A percentile compares a stretch with the other conserved stretches of the same genome.
phyloP scores from a whole-genome alignment of 2,797 vertebrate genomes.

The Acomys russatus region DNA sequence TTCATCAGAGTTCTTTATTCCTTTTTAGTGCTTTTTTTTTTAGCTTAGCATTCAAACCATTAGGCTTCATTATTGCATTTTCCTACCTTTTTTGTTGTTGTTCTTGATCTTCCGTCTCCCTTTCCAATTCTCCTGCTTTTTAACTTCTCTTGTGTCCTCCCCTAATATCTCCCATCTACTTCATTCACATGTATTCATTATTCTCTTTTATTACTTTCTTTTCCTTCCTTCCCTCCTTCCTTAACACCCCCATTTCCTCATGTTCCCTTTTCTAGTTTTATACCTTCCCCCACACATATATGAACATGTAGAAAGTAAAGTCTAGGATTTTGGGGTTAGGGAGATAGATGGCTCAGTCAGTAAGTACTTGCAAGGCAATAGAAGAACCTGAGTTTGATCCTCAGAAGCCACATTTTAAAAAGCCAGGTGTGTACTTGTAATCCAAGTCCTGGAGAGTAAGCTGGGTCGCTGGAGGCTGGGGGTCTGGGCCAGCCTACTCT shows the following conservation, averaged over 20 bases:
- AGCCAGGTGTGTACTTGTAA: not conserved
- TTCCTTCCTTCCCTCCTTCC: not conserved
- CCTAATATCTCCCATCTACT: not conserved
- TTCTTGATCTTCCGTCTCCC: not conserved
- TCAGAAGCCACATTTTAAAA: not conserved
- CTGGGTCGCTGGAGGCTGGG: not conserved
- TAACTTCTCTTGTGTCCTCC: not conserved
- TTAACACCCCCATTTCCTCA: not conserved
- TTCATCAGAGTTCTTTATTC: constrained; percentile 19
- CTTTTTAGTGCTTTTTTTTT: not conserved
- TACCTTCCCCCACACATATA: not conserved
- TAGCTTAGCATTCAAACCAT: not conserved
- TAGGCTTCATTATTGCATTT: not conserved
- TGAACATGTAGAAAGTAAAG: not conserved
- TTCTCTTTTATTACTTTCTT: not conserved
- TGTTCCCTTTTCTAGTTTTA: not conserved
- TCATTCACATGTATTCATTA: not conserved
- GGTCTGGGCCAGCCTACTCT: not conserved
- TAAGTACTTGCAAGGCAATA: not conserved
- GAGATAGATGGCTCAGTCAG: not conserved
- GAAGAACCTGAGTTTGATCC: not conserved
- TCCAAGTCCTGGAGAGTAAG: not conserved
- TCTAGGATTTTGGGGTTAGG: not conserved
- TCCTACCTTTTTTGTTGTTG: not conserved
- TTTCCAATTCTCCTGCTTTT: not conserved